Conservation (phyloP, 2,888 invertebrate species). For the Aleiodes leptofemur region DNA sequence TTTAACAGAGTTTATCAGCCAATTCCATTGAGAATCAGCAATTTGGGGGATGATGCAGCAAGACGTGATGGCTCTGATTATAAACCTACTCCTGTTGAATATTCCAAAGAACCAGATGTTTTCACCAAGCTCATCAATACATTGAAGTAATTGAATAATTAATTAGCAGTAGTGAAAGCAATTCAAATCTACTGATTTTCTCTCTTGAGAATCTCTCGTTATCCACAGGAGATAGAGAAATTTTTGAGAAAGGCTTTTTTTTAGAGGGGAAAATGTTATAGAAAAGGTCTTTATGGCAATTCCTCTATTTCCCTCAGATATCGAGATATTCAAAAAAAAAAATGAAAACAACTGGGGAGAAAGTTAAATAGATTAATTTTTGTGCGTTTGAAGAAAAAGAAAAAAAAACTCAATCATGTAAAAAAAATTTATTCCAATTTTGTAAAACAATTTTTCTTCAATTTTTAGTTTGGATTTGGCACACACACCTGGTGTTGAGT, state of each 20-base stretch:
- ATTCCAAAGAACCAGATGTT: conserved; percentile 60
- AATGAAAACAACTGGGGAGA: no score
- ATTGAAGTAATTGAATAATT: conserved; percentile 57
- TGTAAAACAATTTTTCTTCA: conserved; percentile 26
- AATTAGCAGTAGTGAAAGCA: neutral
- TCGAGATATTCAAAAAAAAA: no score
- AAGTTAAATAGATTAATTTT: no score
- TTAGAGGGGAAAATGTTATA: no score
- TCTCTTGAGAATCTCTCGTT: no score
- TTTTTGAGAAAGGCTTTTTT: no score
- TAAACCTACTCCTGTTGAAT: conserved; percentile 66
- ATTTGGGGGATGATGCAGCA: conserved; percentile 69
- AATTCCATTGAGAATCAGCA: conserved; percentile 70
- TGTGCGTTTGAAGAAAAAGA: no score
- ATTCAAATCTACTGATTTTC: conserved; percentile 4
- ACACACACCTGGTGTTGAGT: conserved; percentile 56
- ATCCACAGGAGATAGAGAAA: no score
- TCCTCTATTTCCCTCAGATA: no score
- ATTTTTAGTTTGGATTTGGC: conserved; percentile 63
- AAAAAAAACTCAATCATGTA: neutral
- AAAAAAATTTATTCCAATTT: neutral
- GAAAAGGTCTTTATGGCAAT: no score
- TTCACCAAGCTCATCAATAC: conserved; percentile 64
- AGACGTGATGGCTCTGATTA: conserved; percentile 71
- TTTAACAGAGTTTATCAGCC: conserved; percentile 65